Evolutionary conservation across 2,113 vertebrate species (phyloP).

Genomic region (Vombatus ursinus): DNA sequence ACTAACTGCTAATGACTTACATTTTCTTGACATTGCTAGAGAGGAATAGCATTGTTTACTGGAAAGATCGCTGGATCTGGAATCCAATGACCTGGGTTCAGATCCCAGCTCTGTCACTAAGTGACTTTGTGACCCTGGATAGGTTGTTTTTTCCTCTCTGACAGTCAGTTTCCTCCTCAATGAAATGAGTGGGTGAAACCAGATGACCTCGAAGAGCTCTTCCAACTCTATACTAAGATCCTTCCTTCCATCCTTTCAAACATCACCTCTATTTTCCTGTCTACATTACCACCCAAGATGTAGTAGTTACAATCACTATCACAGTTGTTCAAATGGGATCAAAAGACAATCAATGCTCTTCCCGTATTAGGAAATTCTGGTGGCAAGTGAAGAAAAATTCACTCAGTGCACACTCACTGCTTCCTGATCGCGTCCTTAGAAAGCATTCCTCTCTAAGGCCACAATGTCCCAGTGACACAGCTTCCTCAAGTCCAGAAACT

Average conservation of each 20-base stretch:
- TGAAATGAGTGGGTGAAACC: not conserved
- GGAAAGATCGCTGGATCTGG: not conserved
- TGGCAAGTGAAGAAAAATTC: not conserved
- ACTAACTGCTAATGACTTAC: not conserved
- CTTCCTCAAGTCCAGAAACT: constrained; percentile 84
- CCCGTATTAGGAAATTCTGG: constrained; percentile 64
- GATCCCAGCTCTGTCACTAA: not conserved
- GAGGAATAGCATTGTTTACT: not conserved
- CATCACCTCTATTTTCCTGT: constrained; percentile 53
- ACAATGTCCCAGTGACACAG: constrained; percentile 59
- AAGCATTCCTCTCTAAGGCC: constrained; percentile 55
- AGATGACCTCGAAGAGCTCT: not conserved
- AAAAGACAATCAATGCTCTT: constrained; percentile 43
- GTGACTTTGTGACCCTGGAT: not conserved
- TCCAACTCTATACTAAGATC: not conserved
- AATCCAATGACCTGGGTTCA: not conserved
- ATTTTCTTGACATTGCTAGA: not conserved
- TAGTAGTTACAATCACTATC: not conserved
- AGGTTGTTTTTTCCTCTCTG: constrained; percentile 34
- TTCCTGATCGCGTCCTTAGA: constrained; percentile 72
- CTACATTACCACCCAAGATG: not conserved
- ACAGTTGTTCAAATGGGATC: not conserved
- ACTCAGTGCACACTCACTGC: constrained; percentile 62
- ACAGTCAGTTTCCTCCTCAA: not conserved
- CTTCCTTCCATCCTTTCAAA: not conserved